Percentiles rank a stretch among this genome's conserved stretches.
phyloP scores from a whole-genome alignment of 2,888 invertebrate species.

The Brachylomia viminalis region DNA sequence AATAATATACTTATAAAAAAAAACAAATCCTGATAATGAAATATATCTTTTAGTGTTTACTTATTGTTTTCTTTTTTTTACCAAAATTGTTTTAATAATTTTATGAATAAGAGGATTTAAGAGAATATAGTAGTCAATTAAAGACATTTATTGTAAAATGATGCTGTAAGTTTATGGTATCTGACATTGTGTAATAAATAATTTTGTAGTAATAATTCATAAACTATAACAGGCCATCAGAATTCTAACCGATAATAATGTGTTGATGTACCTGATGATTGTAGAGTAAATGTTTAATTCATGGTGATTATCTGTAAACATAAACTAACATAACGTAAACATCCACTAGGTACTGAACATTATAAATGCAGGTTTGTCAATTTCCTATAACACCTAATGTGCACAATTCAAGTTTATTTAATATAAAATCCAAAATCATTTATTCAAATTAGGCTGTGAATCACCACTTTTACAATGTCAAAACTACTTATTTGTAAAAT shows the following conservation, averaged over 20 bases:
- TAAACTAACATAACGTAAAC: too few relatives aligned
- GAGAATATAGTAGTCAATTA: not conserved
- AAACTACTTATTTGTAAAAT: too few relatives aligned
- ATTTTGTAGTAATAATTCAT: not conserved
- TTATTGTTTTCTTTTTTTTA: not conserved
- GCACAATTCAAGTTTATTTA: not conserved
- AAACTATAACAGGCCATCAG: not conserved
- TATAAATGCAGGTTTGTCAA: not conserved
- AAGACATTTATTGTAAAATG: not conserved
- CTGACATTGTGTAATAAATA: not conserved
- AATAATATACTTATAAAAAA: too few relatives aligned
- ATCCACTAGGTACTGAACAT: not conserved
- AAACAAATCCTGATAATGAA: not conserved
- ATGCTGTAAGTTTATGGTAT: too few relatives aligned
- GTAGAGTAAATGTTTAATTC: not conserved
- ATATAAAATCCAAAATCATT: not conserved
- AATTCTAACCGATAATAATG: not conserved
- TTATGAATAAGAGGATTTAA: not conserved
- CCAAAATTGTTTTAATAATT: not conserved
- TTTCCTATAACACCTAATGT: not conserved
- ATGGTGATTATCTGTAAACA: not conserved
- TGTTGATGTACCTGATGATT: not conserved
- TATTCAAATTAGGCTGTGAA: not conserved
- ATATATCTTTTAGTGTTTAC: not conserved
- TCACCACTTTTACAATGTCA: too few relatives aligned